Evolutionary conservation across 37 sponge, comb jelly and placozoan genomes (phyloP), one percentile per base, ranked within the genome.

Genomic region (Petrosia ficiformis): DNA sequence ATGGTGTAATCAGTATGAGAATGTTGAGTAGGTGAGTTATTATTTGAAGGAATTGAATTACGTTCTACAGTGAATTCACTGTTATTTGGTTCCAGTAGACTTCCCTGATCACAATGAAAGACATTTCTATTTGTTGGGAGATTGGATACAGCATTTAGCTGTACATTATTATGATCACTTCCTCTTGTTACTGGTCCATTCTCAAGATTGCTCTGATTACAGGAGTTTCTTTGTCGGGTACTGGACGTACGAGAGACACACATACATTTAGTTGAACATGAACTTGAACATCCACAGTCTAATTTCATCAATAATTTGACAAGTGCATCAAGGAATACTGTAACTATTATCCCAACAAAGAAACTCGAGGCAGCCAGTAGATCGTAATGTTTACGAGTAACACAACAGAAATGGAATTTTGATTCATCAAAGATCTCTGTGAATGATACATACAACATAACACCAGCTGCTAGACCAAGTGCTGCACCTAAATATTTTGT

Each of bases 371-470:
- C 44, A 0, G 81, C 38, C 10, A 63, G 66, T 21, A 84, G 34
- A 16, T 80, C 77, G 33, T 22, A 70, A 30, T 90, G 85, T 0
- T 40, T 3, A 16, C 33, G 42, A 4, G 77, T 77, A 1, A 58
- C 64, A 42, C 90, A 90, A 39, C 90, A 90, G 44, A 90, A 84
- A 48, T 84, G 68, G 61, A 65, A 36, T 36, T 39, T 59, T 2
- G 90, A 71, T 36, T 84, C 67, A 22, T 29, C 58, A 43, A 68
- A 57, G 4, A 90, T 76, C 30, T 90, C 90, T n/a, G 85, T 84
- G 59, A 84, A 84, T 11, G 90, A 84, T 2, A 84, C 81, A 56
- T 80, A 90, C 10, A 90, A 42, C 90, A 90, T 84, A 14, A 90
- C 90, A 3, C 90, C 90, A 24, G 77, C 85, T 1, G 90, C 85